phyloP scores from a whole-genome alignment of 2,113 vertebrate species.

The Cheirogaleus medius region DNA sequence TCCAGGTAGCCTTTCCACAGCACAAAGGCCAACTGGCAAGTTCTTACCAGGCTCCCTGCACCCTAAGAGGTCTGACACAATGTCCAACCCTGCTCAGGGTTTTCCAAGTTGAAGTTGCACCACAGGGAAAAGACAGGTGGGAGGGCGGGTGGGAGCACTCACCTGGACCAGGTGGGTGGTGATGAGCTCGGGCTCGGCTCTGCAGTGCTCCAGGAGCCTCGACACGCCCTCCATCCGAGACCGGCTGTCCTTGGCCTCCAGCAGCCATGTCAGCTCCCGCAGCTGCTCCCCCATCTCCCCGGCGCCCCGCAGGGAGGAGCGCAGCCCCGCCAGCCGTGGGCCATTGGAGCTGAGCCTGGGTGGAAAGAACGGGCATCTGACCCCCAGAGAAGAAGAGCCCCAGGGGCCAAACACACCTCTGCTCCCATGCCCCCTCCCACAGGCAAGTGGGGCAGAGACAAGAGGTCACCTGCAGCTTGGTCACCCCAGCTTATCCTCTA shows the following conservation, averaged over 20 bases:
- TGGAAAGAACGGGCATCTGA: background rate
- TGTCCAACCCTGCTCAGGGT: background rate
- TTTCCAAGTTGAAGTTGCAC: background rate
- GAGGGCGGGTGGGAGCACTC: background rate
- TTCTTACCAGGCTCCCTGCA: background rate
- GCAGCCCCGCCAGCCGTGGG: background rate
- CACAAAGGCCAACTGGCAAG: background rate
- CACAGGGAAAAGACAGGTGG: background rate
- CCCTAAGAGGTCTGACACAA: background rate
- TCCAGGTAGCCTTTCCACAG: background rate
- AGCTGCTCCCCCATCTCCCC: slow-evolving; percentile 60
- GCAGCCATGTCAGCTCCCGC: slow-evolving; percentile 72
- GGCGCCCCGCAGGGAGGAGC: background rate
- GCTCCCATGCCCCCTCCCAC: background rate
- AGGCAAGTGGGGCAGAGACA: background rate
- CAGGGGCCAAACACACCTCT: background rate
- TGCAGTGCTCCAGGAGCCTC: slow-evolving; percentile 75
- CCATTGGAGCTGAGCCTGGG: background rate
- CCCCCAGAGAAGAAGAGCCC: background rate
- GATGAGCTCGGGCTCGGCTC: slow-evolving; percentile 68
- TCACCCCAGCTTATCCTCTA: background rate
- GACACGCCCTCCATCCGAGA: slow-evolving; percentile 74
- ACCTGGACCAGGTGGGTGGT: slow-evolving; percentile 79
- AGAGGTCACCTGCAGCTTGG: background rate
- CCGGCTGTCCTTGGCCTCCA: slow-evolving; percentile 79